Evolutionary conservation across 2,797 vertebrate genomes (phyloP), one percentile per base, ranked within the genome.

Genomic region (Glossophaga mutica): DNA sequence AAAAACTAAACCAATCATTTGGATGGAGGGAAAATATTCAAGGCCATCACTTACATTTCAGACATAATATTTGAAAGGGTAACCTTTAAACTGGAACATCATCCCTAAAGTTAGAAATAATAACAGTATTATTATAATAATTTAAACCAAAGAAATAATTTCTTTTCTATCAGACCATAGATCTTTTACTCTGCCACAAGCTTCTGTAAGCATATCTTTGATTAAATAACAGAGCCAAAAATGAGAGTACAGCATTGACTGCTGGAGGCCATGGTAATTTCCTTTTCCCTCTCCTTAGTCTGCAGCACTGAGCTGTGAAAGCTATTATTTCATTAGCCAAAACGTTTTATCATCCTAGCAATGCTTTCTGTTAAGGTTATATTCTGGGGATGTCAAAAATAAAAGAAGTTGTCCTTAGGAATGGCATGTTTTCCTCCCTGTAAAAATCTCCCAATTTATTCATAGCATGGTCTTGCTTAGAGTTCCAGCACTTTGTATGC

Each of bases 221-320:
- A 97, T 96, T 97, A 96, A 93, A 85, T 83, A 83, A 94, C 42
- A 93, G 59, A 94, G 87, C 59, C 87, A 94, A 91, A 94, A 87
- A 95, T 48, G 22, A 94, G 97, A 78, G 87, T 85, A 87, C 10
- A 39, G 76, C 81, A 94, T 10, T 97, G 87, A 81, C 91, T 94
- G 59, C 81, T 86, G 74, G 93, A 94, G 65, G 83, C 65, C 16
- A 2, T 18, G 18, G 3, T 29, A 10, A 22, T 90, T 48, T 89
- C 4, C 39, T 18, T 37, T 4, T 4, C 1, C 9, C 10, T 76
- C 34, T 15, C 3, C 37, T 24, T 59, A 21, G 4, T 77, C 46
- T 55, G 4, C 22, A 65, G 19, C 22, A 65, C 12, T 76, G 78
- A 94, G 14, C 57, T 87, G 34, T 57, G 55, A 74, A 10, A 92